Evolutionary conservation across 2,888 invertebrate genomes (phyloP), one percentile per base, ranked within the genome.

Genomic region (Lithodes maja): DNA sequence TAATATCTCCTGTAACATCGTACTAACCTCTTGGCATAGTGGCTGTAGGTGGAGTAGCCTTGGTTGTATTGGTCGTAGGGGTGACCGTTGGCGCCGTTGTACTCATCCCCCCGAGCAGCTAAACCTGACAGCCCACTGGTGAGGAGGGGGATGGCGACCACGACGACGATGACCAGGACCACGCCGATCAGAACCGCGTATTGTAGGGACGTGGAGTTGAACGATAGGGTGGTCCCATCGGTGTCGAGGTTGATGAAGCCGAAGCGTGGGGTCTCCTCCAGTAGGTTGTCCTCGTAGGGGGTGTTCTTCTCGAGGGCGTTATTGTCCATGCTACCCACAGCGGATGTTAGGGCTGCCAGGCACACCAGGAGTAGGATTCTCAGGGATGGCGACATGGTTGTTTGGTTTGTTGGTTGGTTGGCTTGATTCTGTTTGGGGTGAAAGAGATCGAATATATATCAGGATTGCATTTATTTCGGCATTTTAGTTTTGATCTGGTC

Each of bases 121-220:
- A 83, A 33, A 7, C 50, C 86, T 33, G 69, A 86, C 52, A 87
- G 52, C 61, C 77, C 49, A 69, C 84, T 50, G 7, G 90, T 90
- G 53, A 91, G 79, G 33, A 91, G 83, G 52, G 90, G 91, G 12
- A 85, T 53, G 54, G 90, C 69, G 55, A 91, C 79, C 52, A 91
- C 88, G 17, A 86, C 88, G 2, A 85, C 78, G 55, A 87, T 68
- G 33, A 91, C 71, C 15, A 91, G 78, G 81, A 91, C 78, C 71
- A 89, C 77, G 1, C 91, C 91, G 9, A 86, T 74, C 33, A 91
- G 71, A 12, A 90, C 91, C 9, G 89, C 91, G 68, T 90, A 89
- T 83, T 91, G 91, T 9, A 91, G 83, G 78, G 90, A 90, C 33
- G 91, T 91, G 55, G 90, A 86, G 83, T 91, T 91, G 87, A 91